Evolutionary conservation across 1,140 invertebrate genomes (phyloP).

Genomic region (Drosophila quadrilineata): DNA sequence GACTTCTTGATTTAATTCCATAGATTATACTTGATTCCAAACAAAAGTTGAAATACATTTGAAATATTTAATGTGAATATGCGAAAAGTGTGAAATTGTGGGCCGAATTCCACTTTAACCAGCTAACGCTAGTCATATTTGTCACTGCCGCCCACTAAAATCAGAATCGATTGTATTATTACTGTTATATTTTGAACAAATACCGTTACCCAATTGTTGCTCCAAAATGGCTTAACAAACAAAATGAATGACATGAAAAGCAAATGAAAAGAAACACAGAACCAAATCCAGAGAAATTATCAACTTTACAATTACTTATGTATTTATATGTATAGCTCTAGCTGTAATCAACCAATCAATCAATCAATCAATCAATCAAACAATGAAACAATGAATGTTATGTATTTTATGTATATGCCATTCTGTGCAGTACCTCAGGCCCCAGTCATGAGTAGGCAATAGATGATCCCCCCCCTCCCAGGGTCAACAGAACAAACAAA

Average conservation of each 20-base stretch:
- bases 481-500: too few relatives aligned
- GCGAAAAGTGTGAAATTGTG: too few relatives aligned
- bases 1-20: constrained; percentile 36
- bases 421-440: constrained; percentile 76
- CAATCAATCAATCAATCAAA: constrained; percentile 22
- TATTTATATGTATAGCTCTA: constrained; percentile 12
- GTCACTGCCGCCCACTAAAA: constrained; percentile 49
- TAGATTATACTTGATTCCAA: too few relatives aligned
- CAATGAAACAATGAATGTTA: constrained; percentile 9
- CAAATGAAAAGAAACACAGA: constrained; percentile 41
- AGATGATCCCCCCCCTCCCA: too few relatives aligned
- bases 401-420: constrained; percentile 42
- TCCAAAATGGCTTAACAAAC: constrained; percentile 29
- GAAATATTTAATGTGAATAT: neutral
- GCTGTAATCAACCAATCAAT: constrained; percentile 6
- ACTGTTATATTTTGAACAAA: constrained; percentile 12
- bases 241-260: constrained; percentile 33
- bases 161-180: constrained; percentile 20
- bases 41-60: constrained; percentile 7
- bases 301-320: neutral
- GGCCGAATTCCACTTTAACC: constrained; percentile 22
- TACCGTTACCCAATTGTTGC: constrained; percentile 1
- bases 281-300: constrained; percentile 30
- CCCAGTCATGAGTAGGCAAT: constrained; percentile 41
- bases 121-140: constrained; percentile 41